Percentiles rank a stretch among this genome's conserved stretches.
Evolutionary conservation across 1,140 invertebrate genomes (phyloP).

Genomic region (Mya arenaria): DNA sequence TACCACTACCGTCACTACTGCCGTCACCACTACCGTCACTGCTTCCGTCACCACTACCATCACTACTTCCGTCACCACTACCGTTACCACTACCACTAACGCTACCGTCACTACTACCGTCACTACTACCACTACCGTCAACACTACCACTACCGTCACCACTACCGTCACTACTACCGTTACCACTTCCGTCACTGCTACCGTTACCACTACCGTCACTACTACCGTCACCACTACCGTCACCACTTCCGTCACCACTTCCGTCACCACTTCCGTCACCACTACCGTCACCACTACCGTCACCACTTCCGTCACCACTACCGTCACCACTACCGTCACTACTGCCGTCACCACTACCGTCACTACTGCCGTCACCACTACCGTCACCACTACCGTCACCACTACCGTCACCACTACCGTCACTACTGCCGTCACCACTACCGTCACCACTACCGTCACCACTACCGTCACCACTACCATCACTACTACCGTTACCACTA

Average conservation of each 20-base stretch:
- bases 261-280: neutral
- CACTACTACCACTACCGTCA: no score
- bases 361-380: neutral
- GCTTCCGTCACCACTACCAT: no score
- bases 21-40: no score
- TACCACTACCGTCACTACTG: no score
- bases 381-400: neutral
- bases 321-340: neutral
- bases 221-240: neutral
- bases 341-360: neutral
- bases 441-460: neutral
- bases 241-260: neutral
- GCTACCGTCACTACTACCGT: no score
- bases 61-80: no score
- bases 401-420: neutral
- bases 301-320: neutral
- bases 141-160: neutral
- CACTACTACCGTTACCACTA: neutral
- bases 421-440: neutral
- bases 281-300: neutral
- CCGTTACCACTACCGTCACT: neutral
- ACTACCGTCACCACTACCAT: conserved; percentile 15
- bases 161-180: neutral
- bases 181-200: neutral
- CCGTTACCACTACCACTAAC: no score